Percentiles rank a stretch among this genome's conserved stretches.
Evolutionary conservation across 1,140 invertebrate species (phyloP).

Genomic region (Onthophagus taurus): DNA sequence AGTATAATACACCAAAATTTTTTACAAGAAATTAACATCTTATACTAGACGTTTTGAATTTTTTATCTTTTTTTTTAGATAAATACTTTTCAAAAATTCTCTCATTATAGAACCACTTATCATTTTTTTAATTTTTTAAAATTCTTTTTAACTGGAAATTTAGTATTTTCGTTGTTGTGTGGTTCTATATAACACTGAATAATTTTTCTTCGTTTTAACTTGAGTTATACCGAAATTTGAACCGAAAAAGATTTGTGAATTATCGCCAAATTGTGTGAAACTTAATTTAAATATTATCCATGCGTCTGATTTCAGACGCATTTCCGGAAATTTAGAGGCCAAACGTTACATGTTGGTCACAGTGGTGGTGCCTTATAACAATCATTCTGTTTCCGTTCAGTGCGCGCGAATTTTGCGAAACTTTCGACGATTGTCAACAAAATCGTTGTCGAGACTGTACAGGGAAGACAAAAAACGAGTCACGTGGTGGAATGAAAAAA

Average conservation of each 20-base stretch:
- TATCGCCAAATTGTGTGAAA: constrained; percentile 37
- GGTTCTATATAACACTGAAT: no score
- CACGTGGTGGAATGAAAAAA: constrained; percentile 33
- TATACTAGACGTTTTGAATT: no score
- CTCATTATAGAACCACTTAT: no score
- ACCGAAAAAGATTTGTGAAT: constrained; percentile 34
- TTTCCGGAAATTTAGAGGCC: constrained; percentile 40
- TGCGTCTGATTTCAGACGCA: constrained; percentile 29
- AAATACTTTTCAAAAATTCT: constrained; percentile 1
- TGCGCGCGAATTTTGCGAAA: constrained; percentile 11
- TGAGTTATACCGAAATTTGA: constrained; percentile 30
- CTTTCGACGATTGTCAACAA: constrained; percentile 28
- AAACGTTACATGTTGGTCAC: constrained; percentile 31
- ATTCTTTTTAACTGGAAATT: no score
- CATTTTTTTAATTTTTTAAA: no score
- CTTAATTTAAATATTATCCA: constrained; percentile 36
- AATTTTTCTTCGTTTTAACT: constrained; percentile 13
- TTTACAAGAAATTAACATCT: no score
- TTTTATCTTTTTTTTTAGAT: constrained; percentile 3
- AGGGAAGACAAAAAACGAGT: constrained; percentile 34
- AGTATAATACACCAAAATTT: no score
- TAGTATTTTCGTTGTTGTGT: no score
- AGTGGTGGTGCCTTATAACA: no score
- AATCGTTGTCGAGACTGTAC: constrained; percentile 31
- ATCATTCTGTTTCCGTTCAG: constrained; percentile 1